These are phyloP conservation scores for Andrena minutula DNA, from an alignment of 2,888 invertebrate genomes.

Conservation along the genomic window DNA sequence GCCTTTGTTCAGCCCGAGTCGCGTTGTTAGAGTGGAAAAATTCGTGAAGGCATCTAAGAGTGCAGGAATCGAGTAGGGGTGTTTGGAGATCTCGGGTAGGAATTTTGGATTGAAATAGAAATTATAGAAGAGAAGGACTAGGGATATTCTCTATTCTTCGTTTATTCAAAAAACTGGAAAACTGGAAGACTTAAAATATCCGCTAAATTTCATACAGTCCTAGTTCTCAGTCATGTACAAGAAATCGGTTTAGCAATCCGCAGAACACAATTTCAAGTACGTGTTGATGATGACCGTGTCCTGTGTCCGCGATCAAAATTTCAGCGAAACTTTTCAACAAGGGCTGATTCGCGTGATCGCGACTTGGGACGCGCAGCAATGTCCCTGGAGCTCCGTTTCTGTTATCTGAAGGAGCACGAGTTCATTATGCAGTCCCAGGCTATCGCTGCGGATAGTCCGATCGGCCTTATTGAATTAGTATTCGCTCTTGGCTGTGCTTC, in stretches of 20 bases:
- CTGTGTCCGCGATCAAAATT: not conserved
- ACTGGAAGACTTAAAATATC: too few species aligned
- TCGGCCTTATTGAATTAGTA: conserved; percentile 77
- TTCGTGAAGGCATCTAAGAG: too few species aligned
- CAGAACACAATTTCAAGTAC: not conserved
- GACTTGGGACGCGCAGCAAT: not conserved
- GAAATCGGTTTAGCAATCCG: not conserved
- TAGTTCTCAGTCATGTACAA: not conserved
- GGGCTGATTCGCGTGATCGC: not conserved
- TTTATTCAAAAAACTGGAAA: too few species aligned
- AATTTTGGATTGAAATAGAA: too few species aligned
- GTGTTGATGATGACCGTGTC: not conserved
- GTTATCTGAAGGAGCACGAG: conserved; percentile 66
- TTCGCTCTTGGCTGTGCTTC: conserved; percentile 58
- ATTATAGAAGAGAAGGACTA: too few species aligned
- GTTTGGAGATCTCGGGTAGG: too few species aligned
- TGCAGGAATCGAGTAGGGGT: too few species aligned
- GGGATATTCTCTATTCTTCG: too few species aligned
- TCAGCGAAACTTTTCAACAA: not conserved
- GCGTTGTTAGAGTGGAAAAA: not conserved
- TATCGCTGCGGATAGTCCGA: conserved; percentile 69
- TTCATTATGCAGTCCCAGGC: conserved; percentile 68
- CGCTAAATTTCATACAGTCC: too few species aligned
- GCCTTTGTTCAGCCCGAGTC: not conserved
- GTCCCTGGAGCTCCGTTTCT: conserved; percentile 17